phyloP scores from a whole-genome alignment of 2,113 vertebrate species.

The Hemiprocne comata region DNA sequence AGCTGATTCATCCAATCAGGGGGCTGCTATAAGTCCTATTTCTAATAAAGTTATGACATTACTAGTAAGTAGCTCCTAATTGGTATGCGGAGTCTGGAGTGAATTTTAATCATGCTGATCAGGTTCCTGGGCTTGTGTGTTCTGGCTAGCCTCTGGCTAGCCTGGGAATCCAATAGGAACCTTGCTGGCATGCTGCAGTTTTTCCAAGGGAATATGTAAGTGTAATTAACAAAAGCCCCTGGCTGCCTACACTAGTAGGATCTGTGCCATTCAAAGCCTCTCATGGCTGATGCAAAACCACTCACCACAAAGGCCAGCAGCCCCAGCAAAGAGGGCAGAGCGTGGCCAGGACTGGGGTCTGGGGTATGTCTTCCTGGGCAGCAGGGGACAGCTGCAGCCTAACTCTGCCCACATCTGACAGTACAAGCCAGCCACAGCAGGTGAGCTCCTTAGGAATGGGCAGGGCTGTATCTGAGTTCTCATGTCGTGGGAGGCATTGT shows the following conservation, averaged over 20 bases:
- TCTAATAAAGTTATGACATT: not conserved
- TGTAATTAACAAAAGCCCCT: constrained; percentile 40
- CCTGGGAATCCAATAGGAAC: not conserved
- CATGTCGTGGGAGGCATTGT: not conserved
- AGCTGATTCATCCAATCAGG: not conserved
- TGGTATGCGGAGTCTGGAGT: not conserved
- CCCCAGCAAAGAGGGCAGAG: not conserved
- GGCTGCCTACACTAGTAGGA: not conserved
- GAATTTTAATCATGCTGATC: constrained; percentile 6
- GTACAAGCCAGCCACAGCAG: rapidly evolving
- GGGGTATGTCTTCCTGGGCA: too few relatives aligned
- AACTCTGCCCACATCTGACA: not conserved
- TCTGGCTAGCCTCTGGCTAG: constrained; percentile 41
- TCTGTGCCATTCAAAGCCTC: not conserved
- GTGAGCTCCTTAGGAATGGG: not conserved
- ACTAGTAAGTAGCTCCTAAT: not conserved
- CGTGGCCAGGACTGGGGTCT: not conserved
- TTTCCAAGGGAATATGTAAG: not conserved
- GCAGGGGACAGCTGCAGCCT: not conserved
- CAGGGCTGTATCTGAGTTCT: not conserved
- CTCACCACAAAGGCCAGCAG: not conserved
- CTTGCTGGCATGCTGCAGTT: not conserved
- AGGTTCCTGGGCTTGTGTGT: not conserved
- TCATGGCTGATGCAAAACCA: not conserved
- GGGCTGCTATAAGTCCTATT: not conserved